Evolutionary conservation across 2,113 vertebrate species (phyloP), one percentile per base, ranked within the genome.

Genomic region (Leiothrix lutea): DNA sequence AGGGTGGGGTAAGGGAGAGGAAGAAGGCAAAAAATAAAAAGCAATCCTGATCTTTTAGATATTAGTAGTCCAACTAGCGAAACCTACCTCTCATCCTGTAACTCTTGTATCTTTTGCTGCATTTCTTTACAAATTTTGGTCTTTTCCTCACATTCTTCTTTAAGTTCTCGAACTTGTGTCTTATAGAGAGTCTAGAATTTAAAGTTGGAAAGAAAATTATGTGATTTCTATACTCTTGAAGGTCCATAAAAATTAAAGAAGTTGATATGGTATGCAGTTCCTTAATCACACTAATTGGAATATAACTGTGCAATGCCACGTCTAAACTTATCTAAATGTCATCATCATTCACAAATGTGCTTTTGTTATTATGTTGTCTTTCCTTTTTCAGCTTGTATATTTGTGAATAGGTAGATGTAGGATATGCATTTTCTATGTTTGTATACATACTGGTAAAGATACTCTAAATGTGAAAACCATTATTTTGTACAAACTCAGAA

Each of bases 131-230:
- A 98, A 62, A 99, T 98, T 88, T 99, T 99, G 92, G 98, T 98
- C 94, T 98, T 99, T 89, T 99, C 99, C 84, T 99, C 99, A 97
- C 99, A 99, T 95, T 99, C 99, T 95, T 99, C 99, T 97, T 99
- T 99, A 72, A 99, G 98, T 93, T 99, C 99, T 69, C 99, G 98
- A 79, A 99, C 99, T 97, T 99, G 99, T 2, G 99, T 99, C 97
- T 99, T 99, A 94, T 99, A 99, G 28, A 99, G 97, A 9, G 99
- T 99, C 99, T 99, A 96, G 42, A 94, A 94, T n/a, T 92, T 77
- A 42, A 97, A 95, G 66, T 91, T 13, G 57, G 14, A 88, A 77
- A 86, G 50, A 92, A 83, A 90, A 78, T 23, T 2, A 56, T 0
- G 0, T 70, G 51, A 74, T n/a, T 88, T 80, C 29, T 23, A 36